A percentile compares a stretch with the other conserved stretches of the same genome.
phyloP scores from a whole-genome alignment of 2,888 invertebrate species.

The Xanthorhoe spadicearia region DNA sequence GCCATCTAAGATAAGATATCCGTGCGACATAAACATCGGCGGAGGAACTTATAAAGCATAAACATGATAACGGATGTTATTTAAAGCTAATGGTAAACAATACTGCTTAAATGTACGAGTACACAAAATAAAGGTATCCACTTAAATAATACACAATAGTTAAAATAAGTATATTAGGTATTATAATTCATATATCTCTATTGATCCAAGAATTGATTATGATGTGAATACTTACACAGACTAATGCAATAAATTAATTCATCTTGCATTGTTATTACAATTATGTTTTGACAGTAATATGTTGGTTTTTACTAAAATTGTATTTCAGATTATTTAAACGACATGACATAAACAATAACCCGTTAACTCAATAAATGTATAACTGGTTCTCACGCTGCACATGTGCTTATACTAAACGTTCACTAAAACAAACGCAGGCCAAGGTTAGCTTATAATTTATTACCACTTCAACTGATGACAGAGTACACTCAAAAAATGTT shows the following conservation, averaged over 20 bases:
- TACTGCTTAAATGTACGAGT: neutral
- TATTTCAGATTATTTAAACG: neutral
- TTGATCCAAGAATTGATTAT: too few relatives aligned
- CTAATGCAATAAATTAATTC: too few relatives aligned
- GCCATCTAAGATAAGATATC: constrained; percentile 62
- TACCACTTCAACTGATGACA: constrained; percentile 75
- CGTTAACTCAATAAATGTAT: constrained; percentile 41
- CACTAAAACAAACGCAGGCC: constrained; percentile 76
- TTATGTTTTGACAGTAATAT: too few relatives aligned
- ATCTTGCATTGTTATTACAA: too few relatives aligned
- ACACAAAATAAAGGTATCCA: neutral
- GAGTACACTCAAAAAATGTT: constrained; percentile 65
- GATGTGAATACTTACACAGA: too few relatives aligned
- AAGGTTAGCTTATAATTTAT: constrained; percentile 83
- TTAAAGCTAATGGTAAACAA: constrained; percentile 30
- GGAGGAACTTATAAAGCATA: constrained; percentile 59
- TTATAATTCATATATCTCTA: too few relatives aligned
- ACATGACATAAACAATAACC: neutral
- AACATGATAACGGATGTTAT: constrained; percentile 40
- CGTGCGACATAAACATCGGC: constrained; percentile 64
- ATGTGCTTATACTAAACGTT: constrained; percentile 67
- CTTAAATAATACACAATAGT: too few relatives aligned
- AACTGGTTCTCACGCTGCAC: constrained; percentile 75
- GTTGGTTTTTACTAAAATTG: neutral
- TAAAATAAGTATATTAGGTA: too few relatives aligned